Base-by-base conservation (phyloP, 2,888 invertebrate genomes). In the Drosophila meridionalis region DNA sequence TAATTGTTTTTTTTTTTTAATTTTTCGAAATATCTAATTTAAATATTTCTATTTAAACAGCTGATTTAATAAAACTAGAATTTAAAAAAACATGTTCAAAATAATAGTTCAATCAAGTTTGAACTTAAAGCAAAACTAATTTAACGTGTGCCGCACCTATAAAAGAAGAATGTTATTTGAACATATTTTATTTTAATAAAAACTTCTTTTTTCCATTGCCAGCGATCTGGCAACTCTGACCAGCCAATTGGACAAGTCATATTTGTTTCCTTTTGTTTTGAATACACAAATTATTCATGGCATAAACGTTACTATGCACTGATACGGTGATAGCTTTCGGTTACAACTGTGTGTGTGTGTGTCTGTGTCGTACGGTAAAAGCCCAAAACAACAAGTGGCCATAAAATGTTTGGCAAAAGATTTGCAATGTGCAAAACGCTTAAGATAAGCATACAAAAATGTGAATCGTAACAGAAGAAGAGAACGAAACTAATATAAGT, bases 391-490 rank as follows among this genome's bases (percentile, higher is more conserved):
- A 69, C 34, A 55, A 50, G 47, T 50, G 36, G 26, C 56, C 60
- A 38, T 56, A 36, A 57, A 48, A 14, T 53, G 58, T 58, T 62
- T 62, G 52, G 38, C 52, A 42, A 66, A 12, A 57, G 65, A 72
- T 73, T 73, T 61, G 67, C 59, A 52, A 40, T n/a, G 34, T 9
- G 34, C 48, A 9, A 36, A 36, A 48, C 26, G 36, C 59, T 42
- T 64, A 38, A 30, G 73, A 73, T 73, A 73, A 57, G 60, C 59
- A 66, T 59, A 47, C 43, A 38, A 42, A 38, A 47, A 48, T 36
- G 59, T 52, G 59, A 60, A n/a, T 55, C 57, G 36, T 50, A 42
- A 30, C 20, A 20, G 36, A 60, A 60, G 56, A 45, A 42, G 48
- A 48, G n/a, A 45, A 36, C 4, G 11, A 4, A 45, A 57, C 57